Percentiles rank a stretch among this genome's conserved stretches.
Evolutionary conservation across 2,888 invertebrate species (phyloP).

Genomic region (Cheiracanthium punctorium): DNA sequence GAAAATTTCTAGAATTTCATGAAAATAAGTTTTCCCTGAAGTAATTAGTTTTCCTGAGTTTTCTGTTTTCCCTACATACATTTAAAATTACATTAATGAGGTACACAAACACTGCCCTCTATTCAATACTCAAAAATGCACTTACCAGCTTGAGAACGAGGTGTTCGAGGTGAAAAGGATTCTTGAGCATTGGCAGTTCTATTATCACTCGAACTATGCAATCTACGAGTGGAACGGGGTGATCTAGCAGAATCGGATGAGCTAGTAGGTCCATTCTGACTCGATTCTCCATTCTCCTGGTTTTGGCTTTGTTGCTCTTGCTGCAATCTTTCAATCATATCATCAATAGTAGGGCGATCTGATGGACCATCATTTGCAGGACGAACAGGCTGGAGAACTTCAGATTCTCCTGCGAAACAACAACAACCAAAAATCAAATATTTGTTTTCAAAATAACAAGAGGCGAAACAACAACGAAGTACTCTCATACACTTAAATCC

Average conservation of each 20-base stretch:
- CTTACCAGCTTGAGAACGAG: slow-evolving; percentile 57
- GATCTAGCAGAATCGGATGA: slow-evolving; percentile 6
- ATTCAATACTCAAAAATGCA: too few species aligned
- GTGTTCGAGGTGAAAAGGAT: slow-evolving; percentile 57
- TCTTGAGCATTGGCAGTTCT: slow-evolving; percentile 36
- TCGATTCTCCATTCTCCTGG: neutral
- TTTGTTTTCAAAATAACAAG: too few species aligned
- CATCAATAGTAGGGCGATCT: slow-evolving; percentile 80
- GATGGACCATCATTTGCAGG: slow-evolving; percentile 73
- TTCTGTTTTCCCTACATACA: too few species aligned
- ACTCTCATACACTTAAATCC: too few species aligned
- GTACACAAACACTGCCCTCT: too few species aligned
- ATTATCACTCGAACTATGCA: slow-evolving; percentile 20
- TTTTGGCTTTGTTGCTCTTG: slow-evolving; percentile 76
- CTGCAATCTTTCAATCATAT: slow-evolving; percentile 84
- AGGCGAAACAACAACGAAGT: too few species aligned
- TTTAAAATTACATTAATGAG: too few species aligned
- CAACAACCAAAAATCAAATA: too few species aligned
- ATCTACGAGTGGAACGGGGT: slow-evolving; percentile 22
- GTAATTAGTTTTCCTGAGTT: too few species aligned
- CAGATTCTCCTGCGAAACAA: slow-evolving; percentile 51
- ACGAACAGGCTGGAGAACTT: slow-evolving; percentile 72
- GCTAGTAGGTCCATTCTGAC: slow-evolving; percentile 15
- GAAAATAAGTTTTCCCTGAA: too few species aligned
- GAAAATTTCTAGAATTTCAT: too few species aligned